Evolutionary conservation across 2,888 invertebrate genomes (phyloP), one percentile per base, ranked within the genome.

Genomic region (Pollenia angustigena): DNA sequence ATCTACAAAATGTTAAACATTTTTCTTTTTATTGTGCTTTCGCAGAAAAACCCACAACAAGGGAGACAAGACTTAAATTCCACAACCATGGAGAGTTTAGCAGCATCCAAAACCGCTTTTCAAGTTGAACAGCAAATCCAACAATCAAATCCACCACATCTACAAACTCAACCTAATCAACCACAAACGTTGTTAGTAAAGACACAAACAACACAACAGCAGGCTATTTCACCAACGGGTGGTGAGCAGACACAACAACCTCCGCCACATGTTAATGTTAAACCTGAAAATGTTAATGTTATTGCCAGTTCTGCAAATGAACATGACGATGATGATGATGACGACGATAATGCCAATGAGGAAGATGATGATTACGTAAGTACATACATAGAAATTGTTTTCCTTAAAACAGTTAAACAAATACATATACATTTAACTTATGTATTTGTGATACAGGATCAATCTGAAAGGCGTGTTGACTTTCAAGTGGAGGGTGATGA

Each of bases 331-430:
- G 93, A 95, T 88, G 95, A 95, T 93, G 95, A 95, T 88, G 95
- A 95, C 93, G 95, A 86, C 80, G 96, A 95, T 89, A 95, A 95
- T 62, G 96, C 96, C 87, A 95, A 95, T 80, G 96, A 95, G 89
- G 96, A 95, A 66, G 96, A 96, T 88, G 95, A 95, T 89, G 94
- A 95, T 88, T 95, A 95, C 94, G 96, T 96, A 94, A 94, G 94
- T 93, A 2, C 23, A 16, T 93, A 2, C 23, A 16, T 14, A 79
- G 16, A 48, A n/a, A 0, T 42, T 16, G 32, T 23, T 0, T 16
- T 10, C 10, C n/a, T 23, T 6, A 2, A 18, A 23, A 23, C 1
- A 23, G 23, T 2, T 23, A 23, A 23, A 23, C 23, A 23, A 44
- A 18, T 12, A n/a, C n/a, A n/a, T n/a, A 52, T 42, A 40, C 23